Evolutionary conservation across 2,113 vertebrate species (phyloP), one percentile per base, ranked within the genome.

Genomic region (Myocastor coypus): DNA sequence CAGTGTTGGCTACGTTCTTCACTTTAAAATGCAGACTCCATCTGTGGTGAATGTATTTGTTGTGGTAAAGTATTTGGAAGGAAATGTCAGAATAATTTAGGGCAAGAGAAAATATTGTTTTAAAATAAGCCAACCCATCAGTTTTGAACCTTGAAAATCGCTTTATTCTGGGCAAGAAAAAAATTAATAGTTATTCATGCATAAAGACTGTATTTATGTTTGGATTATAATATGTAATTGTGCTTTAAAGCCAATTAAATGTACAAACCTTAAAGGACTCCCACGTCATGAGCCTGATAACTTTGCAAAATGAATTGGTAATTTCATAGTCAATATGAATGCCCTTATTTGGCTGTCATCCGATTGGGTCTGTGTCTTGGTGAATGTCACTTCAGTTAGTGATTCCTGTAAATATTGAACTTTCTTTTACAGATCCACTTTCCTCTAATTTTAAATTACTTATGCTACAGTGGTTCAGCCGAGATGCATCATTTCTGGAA

Each of bases 31-130:
- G 46, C 90, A 94, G 92, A 52, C 92, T 97, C 63, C 92, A 3
- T 96, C 80, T 97, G 96, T 96, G 97, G 94, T 94, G 57, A 96
- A 94, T 95, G 75, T 91, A 96, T 95, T 97, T 97, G 97, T 97
- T 97, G 96, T 97, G 97, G 96, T 94, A 63, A 97, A 96, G 88
- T 91, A 96, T 95, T 97, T 94, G 97, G 96, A 97, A 97, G 85
- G 91, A 95, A 97, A 95, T 83, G 92, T 94, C 90, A 92, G 95
- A 78, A 97, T 97, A 97, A 97, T 96, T 97, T 96, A 68, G 73
- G 95, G 94, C 69, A 92, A 94, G 85, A 77, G 96, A 94, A 98
- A 98, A 87, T 71, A 61, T 81, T 90, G 13, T 87, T 91, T 94
- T 94, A 66, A 90, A 93, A 94, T 92, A 90, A 97, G 69, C 85